Base-by-base conservation (phyloP, 2,888 invertebrate genomes). In the Leptopterna dolabrata region DNA sequence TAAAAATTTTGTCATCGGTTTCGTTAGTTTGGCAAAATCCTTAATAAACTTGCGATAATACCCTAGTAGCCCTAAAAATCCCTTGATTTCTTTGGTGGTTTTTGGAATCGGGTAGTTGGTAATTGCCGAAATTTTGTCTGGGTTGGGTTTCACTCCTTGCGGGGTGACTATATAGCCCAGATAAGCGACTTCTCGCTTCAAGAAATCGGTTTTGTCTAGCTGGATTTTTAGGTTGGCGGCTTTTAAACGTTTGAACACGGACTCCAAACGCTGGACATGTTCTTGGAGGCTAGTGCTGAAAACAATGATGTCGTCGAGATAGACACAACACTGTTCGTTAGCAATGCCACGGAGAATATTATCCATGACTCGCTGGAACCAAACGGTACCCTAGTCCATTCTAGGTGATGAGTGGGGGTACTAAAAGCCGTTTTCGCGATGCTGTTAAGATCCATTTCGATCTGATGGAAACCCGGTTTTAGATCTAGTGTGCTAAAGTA, bases 401-500 rank as follows among this genome's bases (percentile, higher is more conserved):
- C 85, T 19, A 87, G 85, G 7, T 87, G 87, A n/a, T 71, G 63
- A 2, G 45, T 51, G 13, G 85, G 83, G 1, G 84, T 87, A 16
- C 71, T 82, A 24, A 87, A 87, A 16, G 87, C 70, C 13, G 81
- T 82, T 87, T 87, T 87, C 4, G 41, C 63, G 11, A 43, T 71
- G 19, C 55, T 55, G 0, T 55, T 16, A 11, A 24, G 43, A 6
- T 41, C 27, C 47, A 87, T n/a, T 70, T 90, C 88, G 19, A 90
- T 89, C 82, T 90, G 90, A 45, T 90, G 90, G 47, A 89, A 90
- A 0, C 90, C 90, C 19, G 76, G 82, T 16, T 89, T 89, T 0
- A 90, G 73, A 45, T 90, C 90, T 6, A 90, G 87, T 0, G 88
- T 89, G 0, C 89, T 88, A 70, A 90, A 90, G 55, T 90, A 90